phyloP scores from a whole-genome alignment of 1,140 invertebrate genomes.

The Platyscapa corneri region DNA sequence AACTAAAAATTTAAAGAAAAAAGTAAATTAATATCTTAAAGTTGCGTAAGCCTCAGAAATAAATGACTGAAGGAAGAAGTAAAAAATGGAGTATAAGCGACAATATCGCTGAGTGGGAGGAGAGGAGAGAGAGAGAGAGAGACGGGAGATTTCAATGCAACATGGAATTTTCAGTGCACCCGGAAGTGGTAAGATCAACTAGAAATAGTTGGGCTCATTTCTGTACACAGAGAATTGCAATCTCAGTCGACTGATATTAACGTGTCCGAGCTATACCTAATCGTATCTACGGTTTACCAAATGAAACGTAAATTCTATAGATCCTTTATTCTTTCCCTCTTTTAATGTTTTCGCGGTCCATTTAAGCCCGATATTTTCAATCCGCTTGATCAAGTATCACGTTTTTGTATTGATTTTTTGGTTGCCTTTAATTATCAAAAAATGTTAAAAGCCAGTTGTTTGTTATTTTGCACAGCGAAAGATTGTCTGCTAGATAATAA shows the following conservation, averaged over 20 bases:
- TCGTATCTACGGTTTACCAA: conserved; percentile 35
- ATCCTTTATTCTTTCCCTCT: conserved; percentile 1
- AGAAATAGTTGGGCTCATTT: conserved; percentile 13
- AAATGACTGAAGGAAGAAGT: background rate
- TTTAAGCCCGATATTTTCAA: conserved; percentile 11
- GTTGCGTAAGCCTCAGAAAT: conserved; percentile 28
- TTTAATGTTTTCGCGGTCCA: conserved; percentile 27
- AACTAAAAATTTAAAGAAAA: background rate
- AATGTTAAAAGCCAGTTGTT: background rate
- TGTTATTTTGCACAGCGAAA: background rate
- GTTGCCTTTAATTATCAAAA: background rate
- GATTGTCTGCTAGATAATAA: background rate
- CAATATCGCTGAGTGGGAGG: no score
- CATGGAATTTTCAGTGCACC: conserved; percentile 7
- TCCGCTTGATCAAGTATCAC: background rate
- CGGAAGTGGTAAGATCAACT: conserved; percentile 29
- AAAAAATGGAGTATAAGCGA: background rate
- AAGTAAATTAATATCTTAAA: background rate
- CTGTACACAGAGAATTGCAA: conserved; percentile 18
- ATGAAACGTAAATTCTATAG: conserved; percentile 39
- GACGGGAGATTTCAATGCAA: background rate
- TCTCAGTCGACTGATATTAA: conserved; percentile 27
- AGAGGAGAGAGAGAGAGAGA: background rate
- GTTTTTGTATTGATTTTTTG: background rate
- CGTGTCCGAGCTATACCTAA: conserved; percentile 15